These are phyloP conservation scores for Slavum lentiscoides DNA, from an alignment of 2,888 invertebrate genomes.

Conservation along the genomic window DNA sequence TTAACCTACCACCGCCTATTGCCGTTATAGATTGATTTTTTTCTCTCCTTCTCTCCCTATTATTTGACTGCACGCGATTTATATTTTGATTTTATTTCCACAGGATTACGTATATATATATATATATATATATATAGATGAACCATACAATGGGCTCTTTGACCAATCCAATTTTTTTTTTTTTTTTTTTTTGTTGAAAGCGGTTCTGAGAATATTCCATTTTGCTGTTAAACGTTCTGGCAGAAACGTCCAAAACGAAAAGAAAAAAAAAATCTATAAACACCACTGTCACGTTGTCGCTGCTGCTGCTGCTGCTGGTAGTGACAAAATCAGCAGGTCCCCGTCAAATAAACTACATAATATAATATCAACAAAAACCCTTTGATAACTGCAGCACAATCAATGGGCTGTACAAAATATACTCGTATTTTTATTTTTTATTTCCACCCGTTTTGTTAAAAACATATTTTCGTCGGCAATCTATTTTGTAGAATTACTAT, in stretches of 20 bases:
- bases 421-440: not conserved
- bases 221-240: constrained; percentile 15
- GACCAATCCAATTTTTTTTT: constrained; percentile 6
- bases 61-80: not conserved
- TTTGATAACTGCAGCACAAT: constrained; percentile 1
- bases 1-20: constrained; percentile 5
- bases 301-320: not conserved
- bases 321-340: constrained; percentile 28
- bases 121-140: not conserved
- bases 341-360: constrained; percentile 27
- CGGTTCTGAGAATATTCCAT: constrained; percentile 17
- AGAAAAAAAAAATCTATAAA: not conserved
- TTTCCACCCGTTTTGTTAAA: not conserved
- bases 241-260: not conserved
- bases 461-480: not conserved
- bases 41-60: not conserved
- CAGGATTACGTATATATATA: not conserved
- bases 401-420: not conserved
- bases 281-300: not conserved
- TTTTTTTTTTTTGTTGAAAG: not conserved
- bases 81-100: constrained; percentile 28
- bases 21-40: constrained; percentile 5
- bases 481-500: not conserved
- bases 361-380: not conserved
- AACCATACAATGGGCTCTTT: constrained; percentile 13